Conservation (phyloP, 2,113 vertebrate species). For the Trachemys scripta region DNA sequence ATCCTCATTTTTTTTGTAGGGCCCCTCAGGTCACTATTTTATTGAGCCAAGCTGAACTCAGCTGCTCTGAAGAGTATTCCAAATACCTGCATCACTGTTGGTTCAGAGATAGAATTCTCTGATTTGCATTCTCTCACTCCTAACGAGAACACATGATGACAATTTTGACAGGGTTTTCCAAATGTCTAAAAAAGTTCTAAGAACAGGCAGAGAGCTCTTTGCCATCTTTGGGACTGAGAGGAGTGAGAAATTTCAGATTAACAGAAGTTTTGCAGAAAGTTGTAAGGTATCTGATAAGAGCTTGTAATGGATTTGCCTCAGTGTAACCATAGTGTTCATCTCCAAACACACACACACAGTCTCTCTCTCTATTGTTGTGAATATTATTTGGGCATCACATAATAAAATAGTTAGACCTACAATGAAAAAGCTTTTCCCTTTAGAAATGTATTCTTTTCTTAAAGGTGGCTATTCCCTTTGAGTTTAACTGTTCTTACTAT, state of each 20-base stretch:
- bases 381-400: not conserved
- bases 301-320: not conserved
- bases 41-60: not conserved
- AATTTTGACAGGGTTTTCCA: not conserved
- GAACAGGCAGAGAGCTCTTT: not conserved
- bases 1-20: not conserved
- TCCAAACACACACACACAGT: not conserved
- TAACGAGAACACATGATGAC: not conserved
- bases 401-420: not conserved
- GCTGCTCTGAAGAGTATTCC: not conserved
- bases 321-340: not conserved
- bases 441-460: not conserved
- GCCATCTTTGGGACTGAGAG: not conserved
- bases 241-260: not conserved
- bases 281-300: not conserved
- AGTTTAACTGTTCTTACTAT: not conserved
- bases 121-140: not conserved
- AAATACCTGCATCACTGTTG: not conserved
- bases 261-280: not conserved
- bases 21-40: not conserved
- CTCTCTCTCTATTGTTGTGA: no score
- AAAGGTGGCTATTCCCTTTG: not conserved
- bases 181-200: not conserved
- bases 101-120: not conserved
- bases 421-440: not conserved